A percentile compares a stretch with the other conserved stretches of the same genome.
phyloP scores from a whole-genome alignment of 2,113 vertebrate genomes.

The Rhabdornis inornatus region DNA sequence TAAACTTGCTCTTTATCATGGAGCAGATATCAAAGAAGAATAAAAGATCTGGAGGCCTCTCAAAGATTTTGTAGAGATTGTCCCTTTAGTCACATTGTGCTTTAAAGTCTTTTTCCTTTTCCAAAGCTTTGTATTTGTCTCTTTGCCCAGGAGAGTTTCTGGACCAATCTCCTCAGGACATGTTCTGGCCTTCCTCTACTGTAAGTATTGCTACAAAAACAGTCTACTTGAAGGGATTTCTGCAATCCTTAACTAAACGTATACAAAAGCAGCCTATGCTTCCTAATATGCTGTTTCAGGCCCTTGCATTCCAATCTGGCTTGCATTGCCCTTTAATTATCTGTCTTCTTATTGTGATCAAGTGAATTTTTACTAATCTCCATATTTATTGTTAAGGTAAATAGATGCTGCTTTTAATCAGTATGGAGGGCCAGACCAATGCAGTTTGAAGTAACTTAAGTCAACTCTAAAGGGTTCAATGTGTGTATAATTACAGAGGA shows the following conservation, averaged over 20 bases:
- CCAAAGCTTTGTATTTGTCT: background rate
- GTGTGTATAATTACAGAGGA: conserved; percentile 72
- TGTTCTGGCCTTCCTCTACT: background rate
- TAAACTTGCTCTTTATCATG: background rate
- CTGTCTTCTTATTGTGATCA: conserved; percentile 69
- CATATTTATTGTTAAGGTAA: conserved; percentile 72
- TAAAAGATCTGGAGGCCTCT: background rate
- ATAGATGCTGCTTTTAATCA: conserved; percentile 78
- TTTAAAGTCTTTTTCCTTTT: background rate
- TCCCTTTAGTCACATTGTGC: background rate
- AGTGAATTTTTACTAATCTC: conserved; percentile 76
- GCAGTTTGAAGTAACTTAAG: conserved; percentile 74
- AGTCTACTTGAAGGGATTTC: background rate
- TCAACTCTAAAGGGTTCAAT: conserved; percentile 73
- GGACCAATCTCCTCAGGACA: background rate
- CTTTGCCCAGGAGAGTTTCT: background rate
- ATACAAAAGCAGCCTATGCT: background rate
- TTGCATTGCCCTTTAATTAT: conserved; percentile 71
- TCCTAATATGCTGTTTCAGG: background rate
- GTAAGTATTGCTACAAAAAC: background rate
- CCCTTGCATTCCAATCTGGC: conserved; percentile 63
- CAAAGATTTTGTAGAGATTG: background rate
- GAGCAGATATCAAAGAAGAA: background rate
- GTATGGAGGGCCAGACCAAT: conserved; percentile 55
- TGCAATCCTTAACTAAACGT: background rate